A percentile compares a stretch with the other conserved stretches of the same genome.
These are phyloP conservation scores for Dicycla oo DNA, from an alignment of 2,888 invertebrate species.

Conservation along the genomic window DNA sequence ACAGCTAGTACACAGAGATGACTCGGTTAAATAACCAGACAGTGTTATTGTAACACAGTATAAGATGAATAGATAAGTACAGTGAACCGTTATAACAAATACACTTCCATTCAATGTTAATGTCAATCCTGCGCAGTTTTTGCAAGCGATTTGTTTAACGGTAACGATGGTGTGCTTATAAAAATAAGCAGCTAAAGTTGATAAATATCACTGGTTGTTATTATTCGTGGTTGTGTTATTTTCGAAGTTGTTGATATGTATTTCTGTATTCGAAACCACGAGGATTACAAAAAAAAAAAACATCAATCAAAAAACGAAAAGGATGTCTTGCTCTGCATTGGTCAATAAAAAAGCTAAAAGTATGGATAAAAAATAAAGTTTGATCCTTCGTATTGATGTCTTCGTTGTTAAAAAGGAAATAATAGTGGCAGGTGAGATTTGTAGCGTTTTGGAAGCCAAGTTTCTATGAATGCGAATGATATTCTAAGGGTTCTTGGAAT, in stretches of 20 bases:
- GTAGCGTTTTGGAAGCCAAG: constrained; percentile 9
- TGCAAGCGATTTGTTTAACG: constrained; percentile 51
- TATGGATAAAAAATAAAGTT: not conserved
- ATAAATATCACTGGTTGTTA: not conserved
- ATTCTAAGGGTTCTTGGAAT: constrained; percentile 3
- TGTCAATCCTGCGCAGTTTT: constrained; percentile 55
- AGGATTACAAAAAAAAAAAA: not conserved
- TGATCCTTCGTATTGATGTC: not conserved
- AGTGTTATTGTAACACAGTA: constrained; percentile 44
- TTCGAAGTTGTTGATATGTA: not conserved
- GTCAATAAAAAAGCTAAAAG: too few species aligned
- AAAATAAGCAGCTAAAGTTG: too few species aligned
- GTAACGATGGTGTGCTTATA: constrained; percentile 23
- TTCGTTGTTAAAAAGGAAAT: constrained; percentile 15
- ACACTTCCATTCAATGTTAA: constrained; percentile 55
- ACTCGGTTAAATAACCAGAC: constrained; percentile 32
- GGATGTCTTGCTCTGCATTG: not conserved
- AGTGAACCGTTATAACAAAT: constrained; percentile 44
- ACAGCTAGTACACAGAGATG: not conserved
- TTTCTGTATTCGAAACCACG: not conserved
- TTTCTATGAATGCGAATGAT: constrained; percentile 24
- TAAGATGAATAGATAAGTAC: constrained; percentile 38
- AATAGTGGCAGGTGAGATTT: constrained; percentile 13
- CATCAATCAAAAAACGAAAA: not conserved
- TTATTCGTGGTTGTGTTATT: too few species aligned